Evolutionary conservation across 2,888 invertebrate species (phyloP).

Genomic region (Pomacea canaliculata): DNA sequence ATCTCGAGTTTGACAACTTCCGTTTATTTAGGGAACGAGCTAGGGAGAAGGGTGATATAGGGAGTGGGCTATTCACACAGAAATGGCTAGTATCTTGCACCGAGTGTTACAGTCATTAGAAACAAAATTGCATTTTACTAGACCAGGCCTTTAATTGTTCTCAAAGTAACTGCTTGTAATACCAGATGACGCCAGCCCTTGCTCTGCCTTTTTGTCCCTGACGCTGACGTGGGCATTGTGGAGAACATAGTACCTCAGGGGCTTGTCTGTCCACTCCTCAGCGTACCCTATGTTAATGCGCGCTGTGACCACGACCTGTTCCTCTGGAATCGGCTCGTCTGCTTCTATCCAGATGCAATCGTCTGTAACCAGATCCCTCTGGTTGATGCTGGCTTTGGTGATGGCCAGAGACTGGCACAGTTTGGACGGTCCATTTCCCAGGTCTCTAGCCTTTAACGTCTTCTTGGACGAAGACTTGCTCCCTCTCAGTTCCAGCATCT

Average conservation of each 20-base stretch:
- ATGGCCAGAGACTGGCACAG: slow-evolving; percentile 78
- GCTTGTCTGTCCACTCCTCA: slow-evolving; percentile 77
- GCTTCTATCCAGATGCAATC: slow-evolving; percentile 74
- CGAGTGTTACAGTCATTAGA: no score
- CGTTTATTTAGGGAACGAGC: no score
- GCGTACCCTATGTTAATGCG: slow-evolving; percentile 78
- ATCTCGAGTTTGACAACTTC: no score
- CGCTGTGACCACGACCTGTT: slow-evolving; percentile 71
- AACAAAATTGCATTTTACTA: no score
- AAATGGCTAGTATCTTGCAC: no score
- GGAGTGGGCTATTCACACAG: no score
- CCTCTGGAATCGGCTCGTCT: slow-evolving; percentile 47
- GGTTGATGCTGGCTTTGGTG: slow-evolving; percentile 74
- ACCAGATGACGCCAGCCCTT: no score
- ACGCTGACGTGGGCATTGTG: slow-evolving; percentile 71
- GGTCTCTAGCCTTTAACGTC: slow-evolving; percentile 72
- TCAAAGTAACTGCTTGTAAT: no score
- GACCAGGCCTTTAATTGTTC: no score
- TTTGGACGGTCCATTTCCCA: slow-evolving; percentile 82
- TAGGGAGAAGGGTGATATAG: no score
- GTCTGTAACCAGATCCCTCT: slow-evolving; percentile 73
- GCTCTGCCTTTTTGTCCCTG: slow-evolving; percentile 73
- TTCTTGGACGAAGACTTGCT: slow-evolving; percentile 32
- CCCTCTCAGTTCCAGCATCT: slow-evolving; percentile 72
- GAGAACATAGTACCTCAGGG: slow-evolving; percentile 77